Evolutionary conservation across 2,888 invertebrate species (phyloP).

Genomic region (Reticulitermes lucifugus): DNA sequence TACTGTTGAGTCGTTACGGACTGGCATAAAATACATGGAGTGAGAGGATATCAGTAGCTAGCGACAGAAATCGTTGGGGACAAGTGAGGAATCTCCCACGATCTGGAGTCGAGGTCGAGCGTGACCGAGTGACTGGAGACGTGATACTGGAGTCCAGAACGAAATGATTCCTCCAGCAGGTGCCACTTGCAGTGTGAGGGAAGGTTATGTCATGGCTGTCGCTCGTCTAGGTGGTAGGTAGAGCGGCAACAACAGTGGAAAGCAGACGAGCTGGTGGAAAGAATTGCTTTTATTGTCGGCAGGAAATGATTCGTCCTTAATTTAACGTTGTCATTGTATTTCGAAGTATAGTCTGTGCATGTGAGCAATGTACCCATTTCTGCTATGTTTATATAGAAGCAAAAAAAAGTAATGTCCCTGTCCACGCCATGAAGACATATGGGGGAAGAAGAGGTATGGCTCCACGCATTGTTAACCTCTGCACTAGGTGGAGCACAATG

Average conservation of each 20-base stretch:
- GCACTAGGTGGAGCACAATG: too few relatives aligned
- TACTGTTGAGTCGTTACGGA: too few relatives aligned
- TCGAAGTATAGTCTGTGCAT: conserved; percentile 24
- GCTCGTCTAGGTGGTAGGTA: not conserved
- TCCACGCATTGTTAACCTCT: too few relatives aligned
- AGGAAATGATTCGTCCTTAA: conserved; percentile 42
- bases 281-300: conserved; percentile 39
- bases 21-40: too few relatives aligned
- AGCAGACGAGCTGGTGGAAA: not conserved
- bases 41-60: conserved; percentile 8
- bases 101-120: conserved; percentile 37
- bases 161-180: conserved; percentile 39
- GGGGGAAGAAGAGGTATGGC: too few relatives aligned
- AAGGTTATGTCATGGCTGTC: conserved; percentile 7
- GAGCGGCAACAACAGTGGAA: conserved; percentile 3
- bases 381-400: too few relatives aligned
- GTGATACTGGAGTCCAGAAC: conserved; percentile 35
- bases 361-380: not conserved
- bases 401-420: too few relatives aligned
- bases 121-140: conserved; percentile 39
- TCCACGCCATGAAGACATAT: too few relatives aligned
- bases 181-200: not conserved
- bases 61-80: conserved; percentile 6
- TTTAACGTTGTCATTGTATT: conserved; percentile 46
- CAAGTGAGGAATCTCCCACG: conserved; percentile 37